Evolutionary conservation across 2,888 invertebrate species (phyloP).

Genomic region (Chrysomela aeneicollis): DNA sequence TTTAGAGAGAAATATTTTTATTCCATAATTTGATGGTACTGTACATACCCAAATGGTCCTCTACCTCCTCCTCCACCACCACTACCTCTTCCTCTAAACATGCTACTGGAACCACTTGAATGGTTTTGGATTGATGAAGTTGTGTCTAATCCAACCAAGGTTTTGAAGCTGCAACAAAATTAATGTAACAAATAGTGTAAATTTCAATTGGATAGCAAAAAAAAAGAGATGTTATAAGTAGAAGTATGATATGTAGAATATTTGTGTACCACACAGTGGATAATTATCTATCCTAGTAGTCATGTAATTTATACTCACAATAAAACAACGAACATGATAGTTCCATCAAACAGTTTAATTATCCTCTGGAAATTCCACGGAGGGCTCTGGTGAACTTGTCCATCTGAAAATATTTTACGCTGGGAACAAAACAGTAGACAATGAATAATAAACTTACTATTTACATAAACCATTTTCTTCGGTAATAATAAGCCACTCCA

Average conservation of each 20-base stretch:
- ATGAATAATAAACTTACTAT: slow-evolving; percentile 32
- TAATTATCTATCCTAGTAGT: too few relatives aligned
- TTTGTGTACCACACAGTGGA: too few relatives aligned
- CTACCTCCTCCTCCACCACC: slow-evolving; percentile 30
- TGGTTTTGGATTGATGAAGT: slow-evolving; percentile 36
- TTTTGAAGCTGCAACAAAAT: slow-evolving; percentile 51
- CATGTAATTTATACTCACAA: slow-evolving; percentile 62
- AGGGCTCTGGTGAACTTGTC: slow-evolving; percentile 62
- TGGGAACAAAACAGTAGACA: slow-evolving; percentile 10
- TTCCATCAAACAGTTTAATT: slow-evolving; percentile 65
- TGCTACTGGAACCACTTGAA: slow-evolving; percentile 38
- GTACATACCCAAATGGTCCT: slow-evolving; percentile 28
- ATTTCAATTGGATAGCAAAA: too few relatives aligned
- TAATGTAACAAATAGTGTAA: not conserved
- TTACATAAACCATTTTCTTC: slow-evolving; percentile 42
- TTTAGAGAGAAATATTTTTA: too few relatives aligned
- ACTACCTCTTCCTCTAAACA: slow-evolving; percentile 43
- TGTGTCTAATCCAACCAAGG: slow-evolving; percentile 50
- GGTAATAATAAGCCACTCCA: not conserved
- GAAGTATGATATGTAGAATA: too few relatives aligned
- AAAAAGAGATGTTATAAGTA: too few relatives aligned
- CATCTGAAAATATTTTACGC: slow-evolving; percentile 61
- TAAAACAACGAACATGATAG: slow-evolving; percentile 65
- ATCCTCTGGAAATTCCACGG: slow-evolving; percentile 62
- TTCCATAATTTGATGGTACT: too few relatives aligned